Evolutionary conservation across 2,797 vertebrate genomes (phyloP).

Genomic region (Adelosebastes latens): DNA sequence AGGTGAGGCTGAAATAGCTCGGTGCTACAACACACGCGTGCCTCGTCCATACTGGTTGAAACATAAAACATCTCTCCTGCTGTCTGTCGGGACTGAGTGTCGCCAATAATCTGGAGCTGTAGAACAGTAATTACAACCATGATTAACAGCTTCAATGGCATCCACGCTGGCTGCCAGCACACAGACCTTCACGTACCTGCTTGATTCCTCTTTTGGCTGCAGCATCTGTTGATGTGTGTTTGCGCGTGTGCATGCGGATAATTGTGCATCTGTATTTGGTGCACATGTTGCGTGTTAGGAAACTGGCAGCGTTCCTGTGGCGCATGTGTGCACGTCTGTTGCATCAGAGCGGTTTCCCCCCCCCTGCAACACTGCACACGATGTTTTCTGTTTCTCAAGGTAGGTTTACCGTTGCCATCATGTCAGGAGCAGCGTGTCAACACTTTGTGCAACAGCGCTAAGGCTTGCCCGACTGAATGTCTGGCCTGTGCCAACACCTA

Average conservation of each 20-base stretch:
- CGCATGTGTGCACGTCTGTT: slow-evolving; percentile 40
- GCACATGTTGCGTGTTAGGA: not conserved
- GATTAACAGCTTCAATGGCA: slow-evolving; percentile 59
- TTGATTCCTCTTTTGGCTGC: slow-evolving; percentile 15
- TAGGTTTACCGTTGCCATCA: slow-evolving; percentile 51
- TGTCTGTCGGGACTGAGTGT: slow-evolving; percentile 20
- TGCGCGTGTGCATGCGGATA: not conserved
- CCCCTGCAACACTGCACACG: slow-evolving; percentile 26
- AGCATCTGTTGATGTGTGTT: not conserved
- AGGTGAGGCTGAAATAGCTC: slow-evolving; percentile 32
- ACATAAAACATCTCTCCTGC: slow-evolving; percentile 29
- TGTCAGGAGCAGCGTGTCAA: slow-evolving; percentile 58
- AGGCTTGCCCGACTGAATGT: slow-evolving; percentile 46
- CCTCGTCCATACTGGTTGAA: slow-evolving; percentile 29
- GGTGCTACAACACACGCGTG: not conserved
- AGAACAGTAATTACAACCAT: slow-evolving; percentile 58
- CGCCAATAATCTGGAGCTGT: slow-evolving; percentile 7
- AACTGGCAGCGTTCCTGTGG: not conserved
- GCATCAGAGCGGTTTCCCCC: slow-evolving; percentile 43
- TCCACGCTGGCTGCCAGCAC: slow-evolving; percentile 15
- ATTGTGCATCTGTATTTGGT: not conserved
- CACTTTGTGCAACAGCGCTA: slow-evolving; percentile 61
- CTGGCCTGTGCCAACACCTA: slow-evolving; percentile 62
- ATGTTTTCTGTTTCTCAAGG: slow-evolving; percentile 64
- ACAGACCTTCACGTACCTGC: slow-evolving; percentile 26